Base-by-base conservation (phyloP, 2,113 vertebrate genomes). In the Struthidea cinerea region DNA sequence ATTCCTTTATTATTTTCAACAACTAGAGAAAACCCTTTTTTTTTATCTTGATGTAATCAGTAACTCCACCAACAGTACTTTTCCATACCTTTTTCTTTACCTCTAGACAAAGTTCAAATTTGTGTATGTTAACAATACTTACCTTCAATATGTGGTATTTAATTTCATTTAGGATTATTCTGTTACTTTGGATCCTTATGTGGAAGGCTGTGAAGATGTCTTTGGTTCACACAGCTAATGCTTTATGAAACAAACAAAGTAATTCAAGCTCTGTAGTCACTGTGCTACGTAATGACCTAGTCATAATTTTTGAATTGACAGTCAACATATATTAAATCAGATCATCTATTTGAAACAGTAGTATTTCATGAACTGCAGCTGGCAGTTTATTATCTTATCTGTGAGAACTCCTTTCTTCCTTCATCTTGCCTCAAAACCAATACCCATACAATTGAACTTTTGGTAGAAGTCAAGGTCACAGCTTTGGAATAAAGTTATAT, bases 231-330 rank as follows among this genome's bases (percentile, higher is more conserved):
- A 60, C 46, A 57, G n/a, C 74, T 78, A 53, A 41, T 94, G 46
- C 52, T 98, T 97, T 96, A 90, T 93, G 90, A 97, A 89, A 95
- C 97, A 97, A 97, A 97, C 79, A 94, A 26, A 94, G 92, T 93
- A 96, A 96, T 96, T 96, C 92, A 93, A 55, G 76, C 82, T 97
- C 94, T 95, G 87, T 75, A 70, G 82, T 37, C 9, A 2, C 16
- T 23, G 24, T 95, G 76, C 90, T 92, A 74, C 14, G 32, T 92
- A 96, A 93, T 92, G 84, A 91, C 83, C 74, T 44, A 84, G 92
- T 94, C 94, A 85, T 98, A 98, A 97, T 97, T 97, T 97, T 96
- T 94, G 86, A 95, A 94, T 95, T 65, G 84, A 87, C 84, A 93
- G 94, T 96, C 94, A 95, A 23, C 81, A 76, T 67, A 63, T 88